A percentile compares a stretch with the other conserved stretches of the same genome.
Conservation (phyloP, 1,140 invertebrate genomes). For the Carcinoscorpius rotundicauda region DNA sequence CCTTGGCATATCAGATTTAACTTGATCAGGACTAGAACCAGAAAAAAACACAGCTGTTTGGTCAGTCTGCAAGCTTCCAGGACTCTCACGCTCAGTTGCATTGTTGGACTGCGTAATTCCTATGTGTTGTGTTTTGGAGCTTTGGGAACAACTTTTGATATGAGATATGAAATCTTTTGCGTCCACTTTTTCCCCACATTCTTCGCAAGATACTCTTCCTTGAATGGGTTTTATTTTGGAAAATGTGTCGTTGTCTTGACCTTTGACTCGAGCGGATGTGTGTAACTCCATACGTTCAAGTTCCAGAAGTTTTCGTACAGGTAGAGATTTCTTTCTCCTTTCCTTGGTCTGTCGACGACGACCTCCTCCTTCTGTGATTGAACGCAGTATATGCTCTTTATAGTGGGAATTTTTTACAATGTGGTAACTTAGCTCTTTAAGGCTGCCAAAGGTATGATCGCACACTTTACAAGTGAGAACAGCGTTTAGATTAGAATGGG, state of each 20-base stretch:
- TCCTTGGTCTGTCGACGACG: conserved; percentile 69
- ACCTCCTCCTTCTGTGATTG: conserved; percentile 71
- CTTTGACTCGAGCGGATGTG: conserved; percentile 31
- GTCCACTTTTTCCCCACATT: conserved; percentile 92
- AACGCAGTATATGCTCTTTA: conserved; percentile 89
- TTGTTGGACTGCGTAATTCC: no score
- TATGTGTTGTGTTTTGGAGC: conserved; percentile 15
- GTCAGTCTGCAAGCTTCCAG: no score
- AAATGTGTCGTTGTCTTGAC: conserved; percentile 27
- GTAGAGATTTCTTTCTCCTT: conserved; percentile 77
- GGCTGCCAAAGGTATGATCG: conserved; percentile 85
- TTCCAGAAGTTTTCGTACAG: conserved; percentile 78
- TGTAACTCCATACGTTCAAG: conserved; percentile 76
- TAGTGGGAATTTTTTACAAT: conserved; percentile 98
- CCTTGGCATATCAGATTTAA: no score
- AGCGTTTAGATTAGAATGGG: conserved; percentile 76
- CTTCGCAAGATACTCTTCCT: conserved; percentile 72
- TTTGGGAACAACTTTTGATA: conserved; percentile 46
- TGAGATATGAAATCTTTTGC: conserved; percentile 85
- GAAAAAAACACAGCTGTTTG: no score
- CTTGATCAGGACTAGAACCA: no score
- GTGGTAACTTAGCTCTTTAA: conserved; percentile 92
- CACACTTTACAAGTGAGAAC: conserved; percentile 95
- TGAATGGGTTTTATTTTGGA: conserved; percentile 17
- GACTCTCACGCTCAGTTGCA: no score